A percentile compares a stretch with the other conserved stretches of the same genome.
These are phyloP conservation scores for Cephalopachus bancanus DNA, from an alignment of 2,797 vertebrate species.

Conservation along the genomic window DNA sequence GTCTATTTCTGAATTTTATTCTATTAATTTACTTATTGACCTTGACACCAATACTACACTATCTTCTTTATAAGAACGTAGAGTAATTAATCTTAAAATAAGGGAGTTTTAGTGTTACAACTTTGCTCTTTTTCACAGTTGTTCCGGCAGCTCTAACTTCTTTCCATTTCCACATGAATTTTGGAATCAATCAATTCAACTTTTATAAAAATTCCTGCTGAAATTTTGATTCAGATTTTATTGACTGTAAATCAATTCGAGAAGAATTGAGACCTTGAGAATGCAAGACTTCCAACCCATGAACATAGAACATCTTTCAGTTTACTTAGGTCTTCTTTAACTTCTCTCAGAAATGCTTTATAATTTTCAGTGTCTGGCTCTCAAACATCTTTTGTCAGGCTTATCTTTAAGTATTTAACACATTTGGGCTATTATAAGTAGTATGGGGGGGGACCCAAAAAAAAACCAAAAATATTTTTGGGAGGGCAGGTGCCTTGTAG, in stretches of 20 bases:
- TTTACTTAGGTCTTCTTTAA: slow-evolving; percentile 16
- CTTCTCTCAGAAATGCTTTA: slow-evolving; percentile 42
- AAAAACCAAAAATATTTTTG: no score
- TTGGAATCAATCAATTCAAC: background rate
- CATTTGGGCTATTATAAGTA: background rate
- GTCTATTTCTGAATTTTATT: background rate
- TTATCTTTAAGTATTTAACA: slow-evolving; percentile 8
- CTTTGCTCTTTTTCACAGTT: slow-evolving; percentile 22
- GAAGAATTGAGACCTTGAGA: background rate
- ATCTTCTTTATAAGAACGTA: background rate
- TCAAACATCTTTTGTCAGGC: slow-evolving; percentile 29
- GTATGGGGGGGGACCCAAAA: background rate
- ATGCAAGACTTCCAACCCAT: background rate
- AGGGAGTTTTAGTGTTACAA: background rate
- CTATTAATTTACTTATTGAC: slow-evolving; percentile 7
- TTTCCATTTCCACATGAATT: slow-evolving; percentile 31
- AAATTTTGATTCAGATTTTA: slow-evolving; percentile 12
- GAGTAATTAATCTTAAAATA: slow-evolving; percentile 8
- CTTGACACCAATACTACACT: background rate
- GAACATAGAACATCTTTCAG: background rate
- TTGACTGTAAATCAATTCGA: background rate
- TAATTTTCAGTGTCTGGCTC: background rate
- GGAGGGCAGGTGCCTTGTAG: no score
- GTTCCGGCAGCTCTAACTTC: background rate
- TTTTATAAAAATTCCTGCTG: background rate